Conservation (phyloP, 37 sponge, comb jelly and placozoan genomes). For the Dysidea cf. avara region DNA sequence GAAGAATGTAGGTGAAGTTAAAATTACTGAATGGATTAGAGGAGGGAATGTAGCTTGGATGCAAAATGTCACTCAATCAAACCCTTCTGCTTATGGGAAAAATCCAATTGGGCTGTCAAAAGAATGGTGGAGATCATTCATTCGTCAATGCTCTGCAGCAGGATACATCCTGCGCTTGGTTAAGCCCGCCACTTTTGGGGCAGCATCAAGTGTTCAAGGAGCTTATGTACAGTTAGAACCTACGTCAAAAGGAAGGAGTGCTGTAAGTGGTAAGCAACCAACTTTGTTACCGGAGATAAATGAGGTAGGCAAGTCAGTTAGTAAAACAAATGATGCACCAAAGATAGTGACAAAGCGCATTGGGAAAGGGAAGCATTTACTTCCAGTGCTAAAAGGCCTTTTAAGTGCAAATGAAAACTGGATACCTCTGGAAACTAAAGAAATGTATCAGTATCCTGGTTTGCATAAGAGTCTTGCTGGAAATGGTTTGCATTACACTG, state of each 20-base stretch:
- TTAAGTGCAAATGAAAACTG: neutral
- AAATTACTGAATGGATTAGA: constrained; percentile 15
- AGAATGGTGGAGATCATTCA: constrained; percentile 2
- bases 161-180: neutral
- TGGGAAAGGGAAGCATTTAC: constrained; percentile 15
- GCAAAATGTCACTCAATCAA: neutral
- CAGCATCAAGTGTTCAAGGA: neutral
- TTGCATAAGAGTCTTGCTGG: neutral
- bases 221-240: neutral
- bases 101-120: neutral
- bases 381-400: neutral
- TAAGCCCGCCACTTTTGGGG: neutral
- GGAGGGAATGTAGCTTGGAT: constrained; percentile 15
- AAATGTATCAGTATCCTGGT: constrained; percentile 16
- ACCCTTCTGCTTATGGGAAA: neutral
- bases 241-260: neutral
- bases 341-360: neutral
- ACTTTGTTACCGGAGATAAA: neutral
- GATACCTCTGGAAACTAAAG: neutral
- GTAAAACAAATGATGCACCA: too few species aligned
- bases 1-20: constrained; percentile 5
- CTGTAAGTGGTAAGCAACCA: neutral
- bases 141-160: neutral
- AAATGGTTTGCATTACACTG: neutral
- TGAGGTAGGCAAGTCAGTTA: too few species aligned